These are phyloP conservation scores for Dromius quadrimaculatus DNA, from an alignment of 2,888 invertebrate genomes.

Conservation along the genomic window DNA sequence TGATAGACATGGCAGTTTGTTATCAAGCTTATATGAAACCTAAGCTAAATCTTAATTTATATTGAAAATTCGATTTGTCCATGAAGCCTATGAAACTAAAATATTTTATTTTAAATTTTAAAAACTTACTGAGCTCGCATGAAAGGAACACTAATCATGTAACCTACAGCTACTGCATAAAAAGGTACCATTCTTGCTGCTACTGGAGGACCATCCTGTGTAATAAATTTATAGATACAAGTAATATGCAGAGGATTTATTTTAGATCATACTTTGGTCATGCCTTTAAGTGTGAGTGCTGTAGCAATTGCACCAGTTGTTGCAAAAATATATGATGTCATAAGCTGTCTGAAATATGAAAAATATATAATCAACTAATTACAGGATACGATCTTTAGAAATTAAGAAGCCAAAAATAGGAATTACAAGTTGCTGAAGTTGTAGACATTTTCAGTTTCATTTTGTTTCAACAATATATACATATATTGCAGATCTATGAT, in stretches of 20 bases:
- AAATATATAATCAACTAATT: too few species aligned
- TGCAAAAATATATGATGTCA: constrained; percentile 88
- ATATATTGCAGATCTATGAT: too few species aligned
- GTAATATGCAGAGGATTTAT: not conserved
- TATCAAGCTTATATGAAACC: too few species aligned
- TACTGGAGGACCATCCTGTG: constrained; percentile 79
- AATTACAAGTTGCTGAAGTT: too few species aligned
- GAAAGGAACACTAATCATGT: constrained; percentile 97
- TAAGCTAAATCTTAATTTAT: too few species aligned
- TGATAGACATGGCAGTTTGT: too few species aligned
- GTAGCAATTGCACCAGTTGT: constrained; percentile 93
- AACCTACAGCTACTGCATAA: constrained; percentile 95
- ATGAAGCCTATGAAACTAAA: not conserved
- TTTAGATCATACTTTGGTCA: constrained; percentile 74
- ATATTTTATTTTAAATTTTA: not conserved
- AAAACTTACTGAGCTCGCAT: constrained; percentile 63
- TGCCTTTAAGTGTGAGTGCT: constrained; percentile 87
- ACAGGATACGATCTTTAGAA: too few species aligned
- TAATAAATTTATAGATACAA: constrained; percentile 50
- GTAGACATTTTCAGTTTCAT: too few species aligned
- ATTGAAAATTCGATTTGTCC: not conserved
- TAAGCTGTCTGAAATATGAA: constrained; percentile 79
- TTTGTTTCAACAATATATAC: too few species aligned
- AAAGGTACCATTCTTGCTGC: constrained; percentile 93
- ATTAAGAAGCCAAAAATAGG: too few species aligned